These are phyloP conservation scores for Onychostruthus taczanowskii DNA, from an alignment of 2,113 vertebrate genomes.

Conservation along the genomic window DNA sequence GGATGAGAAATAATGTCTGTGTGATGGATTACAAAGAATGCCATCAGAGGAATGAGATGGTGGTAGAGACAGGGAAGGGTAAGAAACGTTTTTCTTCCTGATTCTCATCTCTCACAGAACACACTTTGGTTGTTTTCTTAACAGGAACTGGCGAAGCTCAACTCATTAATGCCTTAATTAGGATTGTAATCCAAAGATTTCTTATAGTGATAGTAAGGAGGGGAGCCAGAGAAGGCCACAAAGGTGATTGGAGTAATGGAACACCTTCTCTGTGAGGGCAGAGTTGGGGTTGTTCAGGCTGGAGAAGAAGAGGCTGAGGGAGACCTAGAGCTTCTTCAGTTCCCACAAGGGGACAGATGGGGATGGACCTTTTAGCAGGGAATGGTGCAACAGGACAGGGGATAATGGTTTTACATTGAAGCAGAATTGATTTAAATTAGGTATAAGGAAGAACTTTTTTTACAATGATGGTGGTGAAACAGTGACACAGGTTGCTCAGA, in stretches of 20 bases:
- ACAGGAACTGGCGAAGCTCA: not conserved
- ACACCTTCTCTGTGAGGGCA: not conserved
- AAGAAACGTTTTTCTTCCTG: not conserved
- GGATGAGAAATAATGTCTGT: not conserved
- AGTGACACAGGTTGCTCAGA: too few species aligned
- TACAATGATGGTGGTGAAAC: not conserved
- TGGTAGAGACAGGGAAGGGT: not conserved
- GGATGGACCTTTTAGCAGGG: not conserved
- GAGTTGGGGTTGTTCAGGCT: not conserved
- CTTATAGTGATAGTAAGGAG: not conserved
- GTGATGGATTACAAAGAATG: not conserved
- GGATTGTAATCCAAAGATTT: not conserved
- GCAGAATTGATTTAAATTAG: not conserved
- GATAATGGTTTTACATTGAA: not conserved
- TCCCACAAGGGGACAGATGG: not conserved
- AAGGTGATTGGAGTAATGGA: not conserved
- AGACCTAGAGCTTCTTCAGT: not conserved
- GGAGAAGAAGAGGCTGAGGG: not conserved
- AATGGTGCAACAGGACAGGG: not conserved
- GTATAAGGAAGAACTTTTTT: not conserved
- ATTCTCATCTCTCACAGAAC: not conserved
- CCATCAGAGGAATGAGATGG: not conserved
- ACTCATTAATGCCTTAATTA: not conserved
- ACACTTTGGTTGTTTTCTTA: not conserved
- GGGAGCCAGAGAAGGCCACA: not conserved